Percentiles rank a stretch among this genome's conserved stretches.
phyloP scores from a whole-genome alignment of 2,113 vertebrate genomes.

The Sminthopsis crassicaudata region DNA sequence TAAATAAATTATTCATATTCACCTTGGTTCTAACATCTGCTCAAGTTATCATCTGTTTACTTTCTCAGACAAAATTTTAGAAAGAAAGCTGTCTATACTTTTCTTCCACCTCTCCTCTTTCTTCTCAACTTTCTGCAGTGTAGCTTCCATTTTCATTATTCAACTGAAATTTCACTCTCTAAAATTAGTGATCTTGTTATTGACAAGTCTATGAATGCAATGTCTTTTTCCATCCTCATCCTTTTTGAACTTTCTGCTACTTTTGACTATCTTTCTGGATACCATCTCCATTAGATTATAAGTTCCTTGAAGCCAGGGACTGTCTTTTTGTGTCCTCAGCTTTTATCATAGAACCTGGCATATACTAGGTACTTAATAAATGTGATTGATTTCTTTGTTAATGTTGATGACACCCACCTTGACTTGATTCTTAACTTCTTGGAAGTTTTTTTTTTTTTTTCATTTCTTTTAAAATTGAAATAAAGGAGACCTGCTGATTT shows the following conservation, averaged over 20 bases:
- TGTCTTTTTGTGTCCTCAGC: background rate
- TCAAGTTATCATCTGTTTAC: background rate
- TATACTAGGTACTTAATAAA: no score
- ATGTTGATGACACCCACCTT: no score
- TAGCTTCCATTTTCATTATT: background rate
- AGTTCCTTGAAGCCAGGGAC: background rate
- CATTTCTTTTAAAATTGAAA: background rate
- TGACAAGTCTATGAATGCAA: background rate
- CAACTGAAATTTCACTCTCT: background rate
- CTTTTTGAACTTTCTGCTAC: background rate
- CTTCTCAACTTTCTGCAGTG: background rate
- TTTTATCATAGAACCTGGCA: background rate
- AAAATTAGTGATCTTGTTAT: background rate
- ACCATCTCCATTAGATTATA: background rate
- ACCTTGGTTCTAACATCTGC: background rate
- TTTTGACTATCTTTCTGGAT: background rate
- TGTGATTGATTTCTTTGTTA: no score
- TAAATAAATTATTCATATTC: no score
- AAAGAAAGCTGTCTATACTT: background rate
- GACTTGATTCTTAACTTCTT: no score
- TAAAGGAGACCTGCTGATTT: background rate
- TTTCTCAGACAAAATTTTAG: background rate
- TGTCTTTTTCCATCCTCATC: background rate
- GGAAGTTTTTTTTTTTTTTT: no score
- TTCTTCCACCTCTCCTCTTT: background rate